Percentiles rank a stretch among this genome's conserved stretches.
phyloP scores from a whole-genome alignment of 2,113 vertebrate species.

The Nesogale talazaci region DNA sequence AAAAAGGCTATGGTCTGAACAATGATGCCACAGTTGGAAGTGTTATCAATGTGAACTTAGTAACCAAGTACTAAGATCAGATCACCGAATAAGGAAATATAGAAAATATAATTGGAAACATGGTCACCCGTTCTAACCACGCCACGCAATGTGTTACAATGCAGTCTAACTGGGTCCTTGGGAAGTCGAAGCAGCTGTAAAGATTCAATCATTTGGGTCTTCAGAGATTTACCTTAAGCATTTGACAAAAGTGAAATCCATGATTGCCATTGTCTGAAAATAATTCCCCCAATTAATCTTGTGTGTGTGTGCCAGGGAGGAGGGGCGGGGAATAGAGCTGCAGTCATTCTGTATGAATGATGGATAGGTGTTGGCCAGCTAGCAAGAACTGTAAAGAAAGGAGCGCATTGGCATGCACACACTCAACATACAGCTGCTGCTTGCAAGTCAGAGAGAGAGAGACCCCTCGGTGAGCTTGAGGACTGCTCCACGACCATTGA shows the following conservation, averaged over 20 bases:
- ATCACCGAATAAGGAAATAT: not conserved
- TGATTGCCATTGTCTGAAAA: constrained; percentile 70
- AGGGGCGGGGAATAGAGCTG: constrained; percentile 65
- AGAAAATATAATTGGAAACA: not conserved
- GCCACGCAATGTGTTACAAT: not conserved
- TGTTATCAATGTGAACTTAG: not conserved
- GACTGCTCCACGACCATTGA: constrained; percentile 54
- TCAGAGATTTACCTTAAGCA: constrained; percentile 59
- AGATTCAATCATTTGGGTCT: constrained; percentile 49
- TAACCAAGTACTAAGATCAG: not conserved
- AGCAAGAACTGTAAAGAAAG: constrained; percentile 66
- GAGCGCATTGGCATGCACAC: constrained; percentile 64
- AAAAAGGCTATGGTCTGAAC: not conserved
- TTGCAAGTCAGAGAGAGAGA: constrained; percentile 74
- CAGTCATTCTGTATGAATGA: constrained; percentile 52
- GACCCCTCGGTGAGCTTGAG: constrained; percentile 55
- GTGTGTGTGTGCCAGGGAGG: not conserved
- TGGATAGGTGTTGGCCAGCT: constrained; percentile 65
- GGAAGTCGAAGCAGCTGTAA: constrained; percentile 20
- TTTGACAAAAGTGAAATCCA: constrained; percentile 52
- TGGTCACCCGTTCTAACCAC: not conserved
- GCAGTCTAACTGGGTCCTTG: constrained; percentile 39
- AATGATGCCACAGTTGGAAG: not conserved
- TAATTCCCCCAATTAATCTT: constrained; percentile 69
- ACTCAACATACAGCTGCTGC: constrained; percentile 58